phyloP scores from a whole-genome alignment of 37 sponge, comb jelly and placozoan species.

The Haliclona indistincta region DNA sequence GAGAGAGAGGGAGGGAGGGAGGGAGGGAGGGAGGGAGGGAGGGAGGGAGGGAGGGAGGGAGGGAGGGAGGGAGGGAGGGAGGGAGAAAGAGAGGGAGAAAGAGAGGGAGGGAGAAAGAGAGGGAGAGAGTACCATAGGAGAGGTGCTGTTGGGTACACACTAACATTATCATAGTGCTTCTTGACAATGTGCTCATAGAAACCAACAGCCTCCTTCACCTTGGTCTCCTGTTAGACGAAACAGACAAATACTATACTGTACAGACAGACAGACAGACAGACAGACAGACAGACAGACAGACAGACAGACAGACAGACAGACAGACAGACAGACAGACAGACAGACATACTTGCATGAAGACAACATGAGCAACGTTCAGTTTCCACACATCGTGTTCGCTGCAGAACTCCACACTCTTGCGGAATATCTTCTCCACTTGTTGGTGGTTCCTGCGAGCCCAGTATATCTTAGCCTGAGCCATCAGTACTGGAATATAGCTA shows the following conservation, averaged over 20 bases:
- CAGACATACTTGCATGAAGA: slow-evolving; percentile 99
- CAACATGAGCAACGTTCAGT: slow-evolving; percentile 96
- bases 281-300: too few relatives aligned
- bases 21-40: too few relatives aligned
- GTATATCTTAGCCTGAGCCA: slow-evolving; percentile 99
- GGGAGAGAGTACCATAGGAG: background rate
- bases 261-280: too few relatives aligned
- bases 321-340: too few relatives aligned
- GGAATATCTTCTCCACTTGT: slow-evolving; percentile 93
- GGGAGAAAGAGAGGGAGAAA: too few relatives aligned
- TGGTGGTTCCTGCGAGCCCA: slow-evolving; percentile 92
- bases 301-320: too few relatives aligned
- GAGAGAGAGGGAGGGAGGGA: too few relatives aligned
- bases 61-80: too few relatives aligned
- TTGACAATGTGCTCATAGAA: slow-evolving; percentile 98
- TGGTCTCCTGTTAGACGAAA: slow-evolving; percentile 93
- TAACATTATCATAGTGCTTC: slow-evolving; percentile 86
- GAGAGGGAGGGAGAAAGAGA: too few relatives aligned
- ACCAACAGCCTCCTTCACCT: slow-evolving; percentile 93
- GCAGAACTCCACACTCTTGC: slow-evolving; percentile 97
- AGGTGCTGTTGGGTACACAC: background rate
- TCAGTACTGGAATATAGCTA: slow-evolving; percentile 97
- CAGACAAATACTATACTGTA: too few relatives aligned
- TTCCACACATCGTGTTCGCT: slow-evolving; percentile 96
- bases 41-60: too few relatives aligned